phyloP scores from a whole-genome alignment of 2,888 invertebrate genomes.

The Argyra leucocephala region DNA sequence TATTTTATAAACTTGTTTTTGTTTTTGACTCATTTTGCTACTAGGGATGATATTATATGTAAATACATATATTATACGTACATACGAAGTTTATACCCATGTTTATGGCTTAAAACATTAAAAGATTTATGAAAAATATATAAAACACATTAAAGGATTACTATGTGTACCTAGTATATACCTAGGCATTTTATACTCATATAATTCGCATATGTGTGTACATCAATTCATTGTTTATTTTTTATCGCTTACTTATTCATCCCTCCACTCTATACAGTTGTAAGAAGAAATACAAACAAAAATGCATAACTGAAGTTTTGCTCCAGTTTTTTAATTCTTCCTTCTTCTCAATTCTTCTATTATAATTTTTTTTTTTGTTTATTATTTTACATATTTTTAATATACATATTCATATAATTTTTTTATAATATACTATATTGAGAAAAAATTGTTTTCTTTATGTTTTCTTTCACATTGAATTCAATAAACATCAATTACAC shows the following conservation, averaged over 20 bases:
- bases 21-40: too few species aligned
- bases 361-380: background rate
- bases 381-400: slow-evolving; percentile 12
- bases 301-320: slow-evolving; percentile 20
- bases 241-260: too few species aligned
- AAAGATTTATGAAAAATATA: background rate
- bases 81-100: too few species aligned
- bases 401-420: background rate
- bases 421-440: too few species aligned
- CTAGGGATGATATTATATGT: background rate
- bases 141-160: background rate
- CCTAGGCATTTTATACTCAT: background rate
- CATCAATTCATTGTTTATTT: too few species aligned
- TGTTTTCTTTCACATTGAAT: background rate
- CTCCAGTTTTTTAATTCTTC: slow-evolving; percentile 10
- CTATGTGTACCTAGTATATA: background rate
- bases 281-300: slow-evolving; percentile 12
- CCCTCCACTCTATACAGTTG: too few species aligned
- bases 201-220: background rate
- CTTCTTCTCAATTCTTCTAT: background rate
- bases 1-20: too few species aligned
- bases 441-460: too few species aligned
- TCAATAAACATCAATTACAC: background rate
- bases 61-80: background rate
- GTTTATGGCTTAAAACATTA: background rate